Evolutionary conservation across 2,113 vertebrate genomes (phyloP).

Genomic region (Austrofundulus limnaeus): DNA sequence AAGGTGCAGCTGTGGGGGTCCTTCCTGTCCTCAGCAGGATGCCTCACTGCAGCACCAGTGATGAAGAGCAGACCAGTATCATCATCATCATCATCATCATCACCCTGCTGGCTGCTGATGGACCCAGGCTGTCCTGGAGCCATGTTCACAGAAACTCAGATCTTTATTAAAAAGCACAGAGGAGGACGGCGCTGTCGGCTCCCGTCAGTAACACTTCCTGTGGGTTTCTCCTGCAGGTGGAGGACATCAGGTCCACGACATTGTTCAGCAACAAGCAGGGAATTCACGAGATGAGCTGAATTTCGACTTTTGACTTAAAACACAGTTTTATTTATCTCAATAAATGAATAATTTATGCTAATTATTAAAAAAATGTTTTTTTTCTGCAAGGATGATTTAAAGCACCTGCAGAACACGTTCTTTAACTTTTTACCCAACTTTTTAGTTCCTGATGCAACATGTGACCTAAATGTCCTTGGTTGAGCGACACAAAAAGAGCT

Average conservation of each 20-base stretch:
- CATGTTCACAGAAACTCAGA: no score
- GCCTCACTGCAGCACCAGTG: conserved; percentile 25
- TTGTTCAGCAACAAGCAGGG: not conserved
- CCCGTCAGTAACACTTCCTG: conserved; percentile 18
- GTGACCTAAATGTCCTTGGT: no score
- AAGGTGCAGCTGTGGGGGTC: conserved; percentile 12
- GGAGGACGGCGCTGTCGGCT: conserved; percentile 35
- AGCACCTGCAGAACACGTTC: no score
- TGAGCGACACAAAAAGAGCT: no score
- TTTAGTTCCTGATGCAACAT: no score
- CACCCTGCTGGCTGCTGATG: not conserved
- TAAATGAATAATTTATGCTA: no score
- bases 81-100: not conserved
- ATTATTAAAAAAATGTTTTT: no score
- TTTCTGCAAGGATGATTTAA: no score
- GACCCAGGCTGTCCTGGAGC: no score
- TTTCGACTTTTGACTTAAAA: no score
- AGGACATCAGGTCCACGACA: not conserved
- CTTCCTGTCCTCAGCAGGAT: conserved; percentile 49
- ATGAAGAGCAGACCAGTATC: not conserved
- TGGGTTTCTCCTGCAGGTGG: not conserved
- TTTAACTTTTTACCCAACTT: no score
- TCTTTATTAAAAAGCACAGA: conserved; percentile 23
- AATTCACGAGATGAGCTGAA: not conserved
- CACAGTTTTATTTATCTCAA: no score